Evolutionary conservation across 1,140 invertebrate genomes (phyloP), one percentile per base, ranked within the genome.

Genomic region (Scaptomyza montana): DNA sequence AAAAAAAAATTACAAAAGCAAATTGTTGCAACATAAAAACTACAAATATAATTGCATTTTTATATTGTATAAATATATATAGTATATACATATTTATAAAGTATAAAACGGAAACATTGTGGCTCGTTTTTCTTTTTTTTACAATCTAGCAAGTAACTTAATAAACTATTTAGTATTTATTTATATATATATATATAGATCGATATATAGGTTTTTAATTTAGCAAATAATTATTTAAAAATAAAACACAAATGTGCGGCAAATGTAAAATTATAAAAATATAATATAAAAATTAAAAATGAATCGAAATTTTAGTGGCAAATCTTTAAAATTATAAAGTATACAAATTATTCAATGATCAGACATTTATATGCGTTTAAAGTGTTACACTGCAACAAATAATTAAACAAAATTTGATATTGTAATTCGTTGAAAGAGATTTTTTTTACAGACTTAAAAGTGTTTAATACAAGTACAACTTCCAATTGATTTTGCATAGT

Each of bases 111-210:
- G 5, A 33, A 43, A 63, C 33, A 36, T 66, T 77, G 41, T 64
- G 39, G 39, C 36, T 66, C 45, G 16, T 16, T 16, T 16, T 16
- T 16, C 16, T 16, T 59, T 56, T 71, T 63, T 76, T 71, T 78
- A 84, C 56, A 73, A 68, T 76, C 72, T 78, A 80, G 53, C 73
- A 77, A 66, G 56, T 78, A 54, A 62, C 70, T 85, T 85, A 70
- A 36, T 36, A 50, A 49, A 19, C 30, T 6, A 30, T 6, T 30
- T 30, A 30, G 3, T 30, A 30, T 30, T 30, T 25, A 25, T 25
- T 16, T 16, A 16, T 16, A 16, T 16, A 16, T 16, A 16, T 16
- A 1, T 16, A 16, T 16, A 6, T 33, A 33, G 5, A 28, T 13
- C 56, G 62, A 68, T 76, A 55, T 84, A 68, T 21, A 43, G 62